A percentile compares a stretch with the other conserved stretches of the same genome.
phyloP scores from a whole-genome alignment of 2,888 invertebrate genomes.

The Argyresthia albistria region DNA sequence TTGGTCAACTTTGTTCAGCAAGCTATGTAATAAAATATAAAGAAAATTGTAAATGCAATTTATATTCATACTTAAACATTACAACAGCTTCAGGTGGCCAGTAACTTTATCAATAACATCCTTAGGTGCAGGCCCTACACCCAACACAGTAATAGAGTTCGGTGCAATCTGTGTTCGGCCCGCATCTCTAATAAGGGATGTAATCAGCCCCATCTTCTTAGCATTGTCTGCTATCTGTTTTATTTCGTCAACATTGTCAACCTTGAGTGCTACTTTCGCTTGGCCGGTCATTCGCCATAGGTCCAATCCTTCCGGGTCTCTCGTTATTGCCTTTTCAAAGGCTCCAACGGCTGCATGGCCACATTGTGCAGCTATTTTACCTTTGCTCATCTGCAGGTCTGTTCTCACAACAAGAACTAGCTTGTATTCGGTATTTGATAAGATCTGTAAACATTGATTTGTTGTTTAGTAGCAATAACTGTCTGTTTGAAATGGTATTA shows the following conservation, averaged over 20 bases:
- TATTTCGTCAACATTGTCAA: slow-evolving; percentile 83
- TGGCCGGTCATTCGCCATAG: slow-evolving; percentile 80
- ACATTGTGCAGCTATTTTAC: slow-evolving; percentile 95
- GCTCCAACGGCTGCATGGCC: slow-evolving; percentile 94
- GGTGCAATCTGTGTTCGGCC: slow-evolving; percentile 94
- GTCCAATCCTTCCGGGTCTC: slow-evolving; percentile 72
- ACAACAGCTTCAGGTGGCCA: slow-evolving; percentile 89
- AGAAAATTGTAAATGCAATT: too few relatives aligned
- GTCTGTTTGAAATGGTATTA: neutral
- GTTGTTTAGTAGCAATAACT: neutral
- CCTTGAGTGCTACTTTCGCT: slow-evolving; percentile 89
- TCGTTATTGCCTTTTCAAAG: slow-evolving; percentile 78
- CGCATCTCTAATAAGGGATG: slow-evolving; percentile 88
- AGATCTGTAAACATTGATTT: slow-evolving; percentile 33
- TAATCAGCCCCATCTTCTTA: slow-evolving; percentile 77
- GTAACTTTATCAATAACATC: slow-evolving; percentile 85
- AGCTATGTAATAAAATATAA: too few relatives aligned
- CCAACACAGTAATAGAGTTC: slow-evolving; percentile 91
- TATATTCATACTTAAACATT: slow-evolving; percentile 13
- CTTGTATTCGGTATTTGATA: slow-evolving; percentile 76
- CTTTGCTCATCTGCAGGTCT: slow-evolving; percentile 95
- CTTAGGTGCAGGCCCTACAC: slow-evolving; percentile 91
- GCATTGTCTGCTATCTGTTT: slow-evolving; percentile 79
- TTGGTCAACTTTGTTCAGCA: too few relatives aligned
- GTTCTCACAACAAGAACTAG: slow-evolving; percentile 89